These are phyloP conservation scores for Lucinisca nassula DNA, from an alignment of 2,888 invertebrate species.

Conservation along the genomic window DNA sequence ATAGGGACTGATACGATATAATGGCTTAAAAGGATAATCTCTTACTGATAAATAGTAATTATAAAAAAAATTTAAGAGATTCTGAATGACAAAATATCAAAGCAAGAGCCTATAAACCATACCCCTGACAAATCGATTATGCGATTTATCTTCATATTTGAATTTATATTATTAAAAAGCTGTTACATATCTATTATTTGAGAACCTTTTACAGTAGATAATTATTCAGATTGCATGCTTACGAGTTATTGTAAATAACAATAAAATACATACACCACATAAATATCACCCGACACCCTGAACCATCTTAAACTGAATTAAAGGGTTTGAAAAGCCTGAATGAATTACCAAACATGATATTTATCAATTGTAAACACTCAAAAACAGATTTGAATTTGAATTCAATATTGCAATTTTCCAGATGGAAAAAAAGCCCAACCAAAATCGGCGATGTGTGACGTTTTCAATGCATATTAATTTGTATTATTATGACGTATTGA, in stretches of 20 bases:
- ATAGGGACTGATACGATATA: neutral
- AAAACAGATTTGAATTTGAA: neutral
- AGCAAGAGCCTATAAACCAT: neutral
- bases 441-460: neutral
- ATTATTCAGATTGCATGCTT: neutral
- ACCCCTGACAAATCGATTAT: neutral
- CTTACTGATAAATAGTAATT: neutral
- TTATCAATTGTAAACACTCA: slow-evolving; percentile 2
- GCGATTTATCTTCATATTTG: neutral
- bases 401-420: slow-evolving; percentile 11
- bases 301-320: neutral
- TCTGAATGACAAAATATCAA: neutral
- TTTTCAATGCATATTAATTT: slow-evolving; percentile 19
- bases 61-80: neutral
- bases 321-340: neutral
- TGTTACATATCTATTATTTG: neutral
- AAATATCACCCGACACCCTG: neutral
- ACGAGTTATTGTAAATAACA: neutral
- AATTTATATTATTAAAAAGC: neutral
- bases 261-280: neutral
- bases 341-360: slow-evolving; percentile 1
- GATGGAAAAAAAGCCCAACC: neutral
- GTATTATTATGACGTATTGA: neutral
- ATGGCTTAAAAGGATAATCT: neutral
- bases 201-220: neutral